These are phyloP conservation scores for Keiferia lycopersicella DNA, from an alignment of 2,888 invertebrate genomes.

Conservation along the genomic window DNA sequence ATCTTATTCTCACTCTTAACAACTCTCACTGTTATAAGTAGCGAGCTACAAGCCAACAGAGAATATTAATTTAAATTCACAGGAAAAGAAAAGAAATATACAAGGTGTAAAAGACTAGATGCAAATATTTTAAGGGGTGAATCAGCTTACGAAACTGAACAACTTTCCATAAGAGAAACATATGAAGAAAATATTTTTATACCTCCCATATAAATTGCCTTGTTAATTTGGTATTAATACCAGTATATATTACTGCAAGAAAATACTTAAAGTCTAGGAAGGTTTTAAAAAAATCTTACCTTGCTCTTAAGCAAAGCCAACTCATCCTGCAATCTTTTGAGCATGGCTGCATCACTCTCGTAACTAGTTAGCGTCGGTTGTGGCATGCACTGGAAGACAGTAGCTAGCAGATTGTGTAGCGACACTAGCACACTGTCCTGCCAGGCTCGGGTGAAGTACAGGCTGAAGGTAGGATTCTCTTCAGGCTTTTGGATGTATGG, in stretches of 20 bases:
- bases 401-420: constrained; percentile 95
- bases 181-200: too few species aligned
- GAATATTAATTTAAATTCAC: background rate
- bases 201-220: too few species aligned
- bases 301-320: constrained; percentile 84
- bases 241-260: too few species aligned
- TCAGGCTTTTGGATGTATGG: constrained; percentile 96
- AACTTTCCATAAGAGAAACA: too few species aligned
- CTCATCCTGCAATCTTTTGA: constrained; percentile 92
- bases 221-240: too few species aligned
- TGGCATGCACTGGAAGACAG: constrained; percentile 93
- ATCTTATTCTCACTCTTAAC: too few species aligned
- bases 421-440: constrained; percentile 95
- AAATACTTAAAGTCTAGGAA: too few species aligned
- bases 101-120: too few species aligned
- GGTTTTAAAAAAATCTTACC: constrained; percentile 40
- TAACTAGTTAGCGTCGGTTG: constrained; percentile 92
- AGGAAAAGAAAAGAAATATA: too few species aligned
- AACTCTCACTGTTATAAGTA: too few species aligned
- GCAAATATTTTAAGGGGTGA: too few species aligned
- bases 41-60: background rate
- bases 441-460: constrained; percentile 96
- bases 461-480: constrained; percentile 92
- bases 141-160: too few species aligned
- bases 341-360: constrained; percentile 91